Conservation (phyloP, 2,113 vertebrate genomes). For the Narcine bancroftii region DNA sequence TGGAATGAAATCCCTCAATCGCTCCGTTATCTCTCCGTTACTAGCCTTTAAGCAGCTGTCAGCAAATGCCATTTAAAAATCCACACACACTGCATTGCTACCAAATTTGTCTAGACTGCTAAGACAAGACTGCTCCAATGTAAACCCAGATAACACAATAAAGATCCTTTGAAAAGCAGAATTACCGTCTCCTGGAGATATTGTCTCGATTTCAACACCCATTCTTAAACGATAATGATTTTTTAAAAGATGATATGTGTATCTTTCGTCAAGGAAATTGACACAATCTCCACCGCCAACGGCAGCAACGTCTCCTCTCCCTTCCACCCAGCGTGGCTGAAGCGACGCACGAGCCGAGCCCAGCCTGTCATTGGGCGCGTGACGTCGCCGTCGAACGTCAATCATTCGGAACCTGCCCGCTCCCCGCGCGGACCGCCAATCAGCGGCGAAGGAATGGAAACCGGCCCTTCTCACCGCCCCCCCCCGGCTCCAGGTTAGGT, state of each 20-base stretch:
- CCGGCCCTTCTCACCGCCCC: background rate
- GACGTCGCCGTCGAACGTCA: background rate
- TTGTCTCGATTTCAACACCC: constrained; percentile 91
- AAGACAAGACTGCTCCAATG: constrained; percentile 16
- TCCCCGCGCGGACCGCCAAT: background rate
- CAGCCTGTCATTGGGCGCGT: constrained; percentile 7
- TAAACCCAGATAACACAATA: constrained; percentile 24
- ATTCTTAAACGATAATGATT: constrained; percentile 48
- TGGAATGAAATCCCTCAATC: constrained; percentile 16
- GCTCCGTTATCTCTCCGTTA: background rate
- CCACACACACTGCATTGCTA: constrained; percentile 35
- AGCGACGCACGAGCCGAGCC: constrained; percentile 3
- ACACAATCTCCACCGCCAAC: background rate
- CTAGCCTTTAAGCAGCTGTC: constrained; percentile 45
- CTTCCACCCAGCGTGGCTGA: background rate
- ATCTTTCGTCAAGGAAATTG: background rate
- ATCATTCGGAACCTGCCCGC: background rate
- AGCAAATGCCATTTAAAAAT: constrained; percentile 39
- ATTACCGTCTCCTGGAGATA: constrained; percentile 89
- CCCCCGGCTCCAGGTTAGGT: background rate
- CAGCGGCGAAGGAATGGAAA: background rate
- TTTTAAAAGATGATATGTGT: background rate
- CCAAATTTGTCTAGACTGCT: constrained; percentile 35
- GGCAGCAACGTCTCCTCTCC: background rate
- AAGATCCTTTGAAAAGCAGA: constrained; percentile 26